These are phyloP conservation scores for Molorchus minor DNA, from an alignment of 2,888 invertebrate species.

Conservation along the genomic window DNA sequence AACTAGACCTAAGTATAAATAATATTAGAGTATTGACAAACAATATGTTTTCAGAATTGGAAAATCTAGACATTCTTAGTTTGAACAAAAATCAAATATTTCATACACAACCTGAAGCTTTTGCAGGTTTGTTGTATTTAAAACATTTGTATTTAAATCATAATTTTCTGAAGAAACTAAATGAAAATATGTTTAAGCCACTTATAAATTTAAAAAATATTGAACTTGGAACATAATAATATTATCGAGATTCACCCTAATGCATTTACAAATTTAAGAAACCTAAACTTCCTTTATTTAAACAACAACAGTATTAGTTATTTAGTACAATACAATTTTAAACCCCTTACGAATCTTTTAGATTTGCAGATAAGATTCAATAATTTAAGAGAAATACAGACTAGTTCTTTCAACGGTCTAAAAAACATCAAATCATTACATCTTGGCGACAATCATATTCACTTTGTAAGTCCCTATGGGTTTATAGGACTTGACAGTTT, in stretches of 20 bases:
- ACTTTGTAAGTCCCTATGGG: conserved; percentile 56
- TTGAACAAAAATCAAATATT: conserved; percentile 58
- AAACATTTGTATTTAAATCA: conserved; percentile 60
- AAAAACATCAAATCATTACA: conserved; percentile 56
- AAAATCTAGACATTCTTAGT: conserved; percentile 58
- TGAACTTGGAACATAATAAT: conserved; percentile 61
- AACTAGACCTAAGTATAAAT: conserved; percentile 57
- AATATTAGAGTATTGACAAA: conserved; percentile 52
- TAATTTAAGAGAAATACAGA: conserved; percentile 56
- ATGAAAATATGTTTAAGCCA: conserved; percentile 56
- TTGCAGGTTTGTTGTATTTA: conserved; percentile 56
- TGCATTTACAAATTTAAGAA: conserved; percentile 58
- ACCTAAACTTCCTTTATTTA: conserved; percentile 58
- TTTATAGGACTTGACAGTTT: conserved; percentile 58
- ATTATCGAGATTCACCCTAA: conserved; percentile 58
- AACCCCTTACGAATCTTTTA: conserved; percentile 55
- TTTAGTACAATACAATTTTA: conserved; percentile 58
- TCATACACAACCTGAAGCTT: conserved; percentile 58
- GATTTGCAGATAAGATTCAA: conserved; percentile 59
- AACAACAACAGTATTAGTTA: conserved; percentile 59
- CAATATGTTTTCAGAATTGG: conserved; percentile 58
- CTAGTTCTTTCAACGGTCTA: conserved; percentile 60
- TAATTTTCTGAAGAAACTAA: conserved; percentile 59
- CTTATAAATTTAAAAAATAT: conserved; percentile 57
- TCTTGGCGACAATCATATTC: conserved; percentile 60